Evolutionary conservation across 2,797 vertebrate genomes (phyloP).

Genomic region (Xyrichtys novacula): DNA sequence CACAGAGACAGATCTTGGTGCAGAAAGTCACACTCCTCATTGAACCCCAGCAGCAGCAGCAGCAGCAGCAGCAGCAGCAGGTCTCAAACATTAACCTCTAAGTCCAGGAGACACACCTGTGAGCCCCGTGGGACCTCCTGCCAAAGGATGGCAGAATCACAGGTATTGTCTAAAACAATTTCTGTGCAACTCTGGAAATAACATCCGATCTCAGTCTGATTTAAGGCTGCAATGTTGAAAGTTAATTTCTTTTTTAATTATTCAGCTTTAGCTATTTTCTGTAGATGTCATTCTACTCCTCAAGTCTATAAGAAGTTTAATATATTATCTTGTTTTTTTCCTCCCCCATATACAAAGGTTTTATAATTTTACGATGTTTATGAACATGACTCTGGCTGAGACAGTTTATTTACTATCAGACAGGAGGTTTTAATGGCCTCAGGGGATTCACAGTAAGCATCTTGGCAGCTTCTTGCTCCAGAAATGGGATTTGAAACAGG

Average conservation of each 20-base stretch:
- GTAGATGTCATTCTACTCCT: no score
- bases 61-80: constrained; percentile 41
- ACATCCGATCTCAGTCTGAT: background rate
- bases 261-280: no score
- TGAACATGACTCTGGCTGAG: background rate
- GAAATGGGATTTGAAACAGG: background rate
- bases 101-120: constrained; percentile 46
- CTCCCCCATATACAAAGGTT: background rate
- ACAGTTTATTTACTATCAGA: background rate
- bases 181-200: constrained; percentile 4
- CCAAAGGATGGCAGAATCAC: constrained; percentile 73
- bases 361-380: background rate
- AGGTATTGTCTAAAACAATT: constrained; percentile 56
- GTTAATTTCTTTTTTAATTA: no score
- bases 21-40: constrained; percentile 58
- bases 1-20: constrained; percentile 47
- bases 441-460: constrained; percentile 3
- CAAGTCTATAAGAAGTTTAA: background rate
- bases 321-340: background rate
- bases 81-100: constrained; percentile 44
- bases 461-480: constrained; percentile 10
- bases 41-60: constrained; percentile 47
- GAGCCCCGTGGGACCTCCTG: constrained; percentile 55
- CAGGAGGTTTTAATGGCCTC: background rate
- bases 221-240: background rate